A percentile compares a stretch with the other conserved stretches of the same genome.
These are phyloP conservation scores for Mesocricetus auratus DNA, from an alignment of 2,113 vertebrate genomes.

Conservation along the genomic window DNA sequence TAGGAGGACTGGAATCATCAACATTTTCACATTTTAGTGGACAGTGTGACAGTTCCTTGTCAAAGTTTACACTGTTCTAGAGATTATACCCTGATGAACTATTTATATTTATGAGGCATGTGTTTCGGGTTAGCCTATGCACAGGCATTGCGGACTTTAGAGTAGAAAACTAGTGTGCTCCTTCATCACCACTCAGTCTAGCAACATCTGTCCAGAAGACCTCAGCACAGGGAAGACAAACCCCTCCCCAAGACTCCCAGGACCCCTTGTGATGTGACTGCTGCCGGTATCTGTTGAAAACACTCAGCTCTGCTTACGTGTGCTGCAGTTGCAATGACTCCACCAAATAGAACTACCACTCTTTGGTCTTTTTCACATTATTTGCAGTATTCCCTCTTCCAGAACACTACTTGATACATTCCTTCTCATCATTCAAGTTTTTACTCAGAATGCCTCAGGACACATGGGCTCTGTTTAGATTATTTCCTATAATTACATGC, in stretches of 20 bases:
- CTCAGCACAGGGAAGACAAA: background rate
- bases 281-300: background rate
- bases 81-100: background rate
- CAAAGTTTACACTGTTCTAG: background rate
- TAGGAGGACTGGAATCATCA: background rate
- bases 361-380: background rate
- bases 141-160: background rate
- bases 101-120: background rate
- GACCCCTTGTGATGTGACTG: fast-evolving
- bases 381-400: background rate
- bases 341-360: no score
- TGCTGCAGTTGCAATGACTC: no score
- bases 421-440: background rate
- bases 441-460: background rate
- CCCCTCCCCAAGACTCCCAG: background rate
- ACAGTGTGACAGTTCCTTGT: background rate
- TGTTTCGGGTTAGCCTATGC: background rate
- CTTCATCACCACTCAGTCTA: background rate
- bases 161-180: background rate
- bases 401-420: background rate
- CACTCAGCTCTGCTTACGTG: fast-evolving
- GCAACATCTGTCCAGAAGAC: background rate
- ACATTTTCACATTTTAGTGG: background rate
- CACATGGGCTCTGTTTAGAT: background rate
- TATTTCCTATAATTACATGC: background rate